Conservation (phyloP, 2,888 invertebrate species). For the Incurvaria masculella region DNA sequence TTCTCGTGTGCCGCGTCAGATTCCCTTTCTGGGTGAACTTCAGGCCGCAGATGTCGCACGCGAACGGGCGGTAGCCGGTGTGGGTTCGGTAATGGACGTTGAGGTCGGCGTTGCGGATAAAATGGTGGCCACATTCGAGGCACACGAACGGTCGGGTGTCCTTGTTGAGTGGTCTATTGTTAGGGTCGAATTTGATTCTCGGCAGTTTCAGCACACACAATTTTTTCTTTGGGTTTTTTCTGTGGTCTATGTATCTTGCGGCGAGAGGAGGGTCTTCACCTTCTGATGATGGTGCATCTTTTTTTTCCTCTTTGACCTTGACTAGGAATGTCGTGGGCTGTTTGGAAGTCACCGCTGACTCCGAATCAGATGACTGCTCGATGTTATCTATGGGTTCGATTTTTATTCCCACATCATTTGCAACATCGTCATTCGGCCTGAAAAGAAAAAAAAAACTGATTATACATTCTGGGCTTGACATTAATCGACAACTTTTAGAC, state of each 20-base stretch:
- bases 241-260: slow-evolving; percentile 3
- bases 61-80: slow-evolving; percentile 34
- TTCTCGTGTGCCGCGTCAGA: slow-evolving; percentile 34
- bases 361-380: too few species aligned
- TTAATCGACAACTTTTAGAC: too few species aligned
- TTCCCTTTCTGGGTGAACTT: slow-evolving; percentile 42
- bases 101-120: slow-evolving; percentile 40
- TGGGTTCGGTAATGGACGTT: slow-evolving; percentile 41
- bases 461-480: too few species aligned
- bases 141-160: slow-evolving; percentile 38
- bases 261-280: neutral
- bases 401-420: too few species aligned
- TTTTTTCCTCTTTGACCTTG: neutral
- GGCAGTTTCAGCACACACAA: neutral
- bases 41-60: slow-evolving; percentile 33
- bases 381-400: too few species aligned
- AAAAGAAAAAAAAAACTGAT: too few species aligned
- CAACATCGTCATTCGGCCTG: too few species aligned
- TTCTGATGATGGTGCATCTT: neutral
- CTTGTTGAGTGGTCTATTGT: neutral
- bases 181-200: neutral
- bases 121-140: slow-evolving; percentile 30
- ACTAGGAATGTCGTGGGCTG: neutral
- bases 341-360: too few species aligned
- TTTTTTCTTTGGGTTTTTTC: neutral